Evolutionary conservation across 2,797 vertebrate species (phyloP).

Genomic region (Pipistrellus pipistrellus): DNA sequence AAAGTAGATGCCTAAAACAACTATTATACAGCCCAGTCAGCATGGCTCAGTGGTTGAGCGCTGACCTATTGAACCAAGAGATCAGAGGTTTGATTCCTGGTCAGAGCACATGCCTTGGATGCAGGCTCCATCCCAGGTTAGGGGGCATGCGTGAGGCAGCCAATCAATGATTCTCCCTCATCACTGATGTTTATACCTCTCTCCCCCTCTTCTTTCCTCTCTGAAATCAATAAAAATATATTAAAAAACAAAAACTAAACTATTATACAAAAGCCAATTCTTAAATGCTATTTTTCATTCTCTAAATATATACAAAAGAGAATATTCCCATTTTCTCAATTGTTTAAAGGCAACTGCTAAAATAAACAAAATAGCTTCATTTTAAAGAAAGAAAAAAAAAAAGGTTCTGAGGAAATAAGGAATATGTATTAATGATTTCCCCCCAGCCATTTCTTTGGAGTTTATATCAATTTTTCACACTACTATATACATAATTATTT

Average conservation of each 20-base stretch:
- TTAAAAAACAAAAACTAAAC: not conserved
- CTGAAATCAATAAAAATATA: not conserved
- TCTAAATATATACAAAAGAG: not conserved
- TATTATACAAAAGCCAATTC: not conserved
- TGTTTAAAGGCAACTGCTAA: constrained; percentile 23
- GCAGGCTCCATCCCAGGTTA: too few species aligned
- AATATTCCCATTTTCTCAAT: not conserved
- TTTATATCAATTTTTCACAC: not conserved
- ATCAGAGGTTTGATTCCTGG: too few species aligned
- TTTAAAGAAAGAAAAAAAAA: constrained; percentile 11
- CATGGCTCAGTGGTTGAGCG: too few species aligned
- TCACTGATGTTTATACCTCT: too few species aligned
- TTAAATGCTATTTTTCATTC: constrained; percentile 37
- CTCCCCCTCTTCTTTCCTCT: too few species aligned
- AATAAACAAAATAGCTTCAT: constrained; percentile 17
- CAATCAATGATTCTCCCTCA: too few species aligned
- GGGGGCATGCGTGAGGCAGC: too few species aligned
- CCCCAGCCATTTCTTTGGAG: not conserved
- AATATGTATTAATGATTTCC: not conserved
- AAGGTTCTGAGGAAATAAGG: not conserved
- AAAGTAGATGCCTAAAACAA: constrained; percentile 7
- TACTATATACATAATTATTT: not conserved
- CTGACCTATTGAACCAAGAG: too few species aligned
- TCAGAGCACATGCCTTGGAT: too few species aligned
- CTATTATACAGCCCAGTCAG: not conserved